Conservation (phyloP, 1,140 invertebrate genomes). For the Metaphire vulgaris region DNA sequence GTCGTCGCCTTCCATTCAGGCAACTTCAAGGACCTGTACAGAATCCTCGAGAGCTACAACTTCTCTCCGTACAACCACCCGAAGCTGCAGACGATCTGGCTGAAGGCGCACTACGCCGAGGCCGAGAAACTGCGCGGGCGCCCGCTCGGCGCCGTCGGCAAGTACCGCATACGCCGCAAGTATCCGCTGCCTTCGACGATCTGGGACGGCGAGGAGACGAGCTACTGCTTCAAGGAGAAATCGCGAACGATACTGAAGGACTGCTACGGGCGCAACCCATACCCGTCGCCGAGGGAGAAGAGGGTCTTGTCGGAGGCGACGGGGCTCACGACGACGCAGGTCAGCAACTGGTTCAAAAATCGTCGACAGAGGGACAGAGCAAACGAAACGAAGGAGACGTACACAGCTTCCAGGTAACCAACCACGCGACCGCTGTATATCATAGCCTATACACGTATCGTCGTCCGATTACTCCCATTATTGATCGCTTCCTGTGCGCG, state of each 20-base stretch:
- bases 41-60: conserved; percentile 85
- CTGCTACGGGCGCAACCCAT: conserved; percentile 47
- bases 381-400: conserved; percentile 71
- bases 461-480: no score
- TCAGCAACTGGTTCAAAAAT: conserved; percentile 92
- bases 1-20: conserved; percentile 84
- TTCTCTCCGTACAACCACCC: conserved; percentile 94
- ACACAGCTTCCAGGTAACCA: no score
- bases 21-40: conserved; percentile 79
- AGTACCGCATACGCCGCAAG: conserved; percentile 94
- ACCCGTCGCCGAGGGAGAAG: conserved; percentile 89
- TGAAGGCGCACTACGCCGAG: conserved; percentile 70
- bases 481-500: no score
- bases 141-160: conserved; percentile 82
- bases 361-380: conserved; percentile 82
- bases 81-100: conserved; percentile 79
- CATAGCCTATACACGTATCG: no score
- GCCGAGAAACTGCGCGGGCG: conserved; percentile 88
- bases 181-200: conserved; percentile 94
- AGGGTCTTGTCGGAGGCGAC: conserved; percentile 90
- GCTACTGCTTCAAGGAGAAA: conserved; percentile 97
- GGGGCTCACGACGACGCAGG: conserved; percentile 94
- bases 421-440: no score
- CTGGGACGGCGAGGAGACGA: conserved; percentile 98
- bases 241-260: conserved; percentile 54